Conservation (phyloP, 2,888 invertebrate genomes). For the Lycia hirtaria region DNA sequence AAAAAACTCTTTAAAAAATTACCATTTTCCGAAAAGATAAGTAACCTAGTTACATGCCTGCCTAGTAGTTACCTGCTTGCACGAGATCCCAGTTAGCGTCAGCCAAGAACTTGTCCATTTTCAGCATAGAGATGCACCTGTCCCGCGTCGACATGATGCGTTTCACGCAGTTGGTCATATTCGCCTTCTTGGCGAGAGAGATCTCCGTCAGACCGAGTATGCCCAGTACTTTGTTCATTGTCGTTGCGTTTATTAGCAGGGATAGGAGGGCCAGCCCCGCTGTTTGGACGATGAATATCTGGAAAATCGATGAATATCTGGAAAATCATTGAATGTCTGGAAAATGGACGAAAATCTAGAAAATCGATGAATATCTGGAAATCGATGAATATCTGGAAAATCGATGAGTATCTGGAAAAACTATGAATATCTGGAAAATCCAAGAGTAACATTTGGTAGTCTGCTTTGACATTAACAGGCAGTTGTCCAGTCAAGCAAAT, state of each 20-base stretch:
- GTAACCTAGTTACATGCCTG: too few relatives aligned
- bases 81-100: slow-evolving; percentile 88
- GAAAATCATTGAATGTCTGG: too few relatives aligned
- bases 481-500: too few relatives aligned
- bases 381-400: too few relatives aligned
- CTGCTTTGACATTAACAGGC: too few relatives aligned
- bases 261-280: slow-evolving; percentile 85
- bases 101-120: slow-evolving; percentile 87
- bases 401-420: too few relatives aligned
- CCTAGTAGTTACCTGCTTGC: slow-evolving; percentile 68
- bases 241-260: slow-evolving; percentile 85
- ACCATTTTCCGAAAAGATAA: too few relatives aligned
- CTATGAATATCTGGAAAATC: too few relatives aligned
- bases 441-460: too few relatives aligned
- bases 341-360: too few relatives aligned
- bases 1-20: too few relatives aligned
- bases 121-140: slow-evolving; percentile 82
- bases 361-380: too few relatives aligned
- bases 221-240: slow-evolving; percentile 78
- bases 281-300: slow-evolving; percentile 84
- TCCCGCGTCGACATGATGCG: slow-evolving; percentile 77
- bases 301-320: slow-evolving; percentile 14
- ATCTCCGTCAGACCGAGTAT: slow-evolving; percentile 81
- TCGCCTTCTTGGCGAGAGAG: slow-evolving; percentile 81
- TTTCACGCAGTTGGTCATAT: slow-evolving; percentile 84